phyloP scores from a whole-genome alignment of 2,113 vertebrate genomes.

The Silurus glanis region DNA sequence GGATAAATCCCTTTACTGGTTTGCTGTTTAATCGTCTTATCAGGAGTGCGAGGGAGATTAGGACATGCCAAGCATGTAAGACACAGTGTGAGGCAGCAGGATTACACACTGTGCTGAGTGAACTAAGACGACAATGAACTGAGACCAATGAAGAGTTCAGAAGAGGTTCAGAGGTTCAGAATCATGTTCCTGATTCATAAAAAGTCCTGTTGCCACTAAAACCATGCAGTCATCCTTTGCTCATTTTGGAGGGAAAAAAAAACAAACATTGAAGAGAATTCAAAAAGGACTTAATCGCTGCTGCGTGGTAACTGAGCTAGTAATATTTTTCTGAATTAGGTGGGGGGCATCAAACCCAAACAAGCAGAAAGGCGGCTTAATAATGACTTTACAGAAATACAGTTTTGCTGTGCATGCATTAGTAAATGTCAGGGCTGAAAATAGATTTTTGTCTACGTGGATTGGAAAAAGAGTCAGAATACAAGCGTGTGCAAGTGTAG shows the following conservation, averaged over 20 bases:
- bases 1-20: slow-evolving; percentile 66
- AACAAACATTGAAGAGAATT: neutral
- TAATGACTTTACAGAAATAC: slow-evolving; percentile 54
- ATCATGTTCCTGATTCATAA: slow-evolving; percentile 16
- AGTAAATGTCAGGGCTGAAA: slow-evolving; percentile 56
- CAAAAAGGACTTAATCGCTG: neutral
- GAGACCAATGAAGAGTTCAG: neutral
- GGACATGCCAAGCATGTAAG: slow-evolving; percentile 56
- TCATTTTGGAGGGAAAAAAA: neutral
- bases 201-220: neutral
- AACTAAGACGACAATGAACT: neutral
- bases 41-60: slow-evolving; percentile 64
- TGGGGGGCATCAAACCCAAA: slow-evolving; percentile 30
- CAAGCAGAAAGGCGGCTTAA: slow-evolving; percentile 47
- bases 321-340: slow-evolving; percentile 29
- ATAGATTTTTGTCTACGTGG: slow-evolving; percentile 33
- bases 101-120: slow-evolving; percentile 45
- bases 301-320: slow-evolving; percentile 28
- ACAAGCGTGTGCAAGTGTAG: slow-evolving; percentile 41
- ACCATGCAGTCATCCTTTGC: neutral
- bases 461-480: slow-evolving; percentile 44
- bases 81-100: slow-evolving; percentile 37
- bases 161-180: no score
- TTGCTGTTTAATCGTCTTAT: slow-evolving; percentile 73
- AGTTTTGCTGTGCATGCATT: slow-evolving; percentile 54